A percentile compares a stretch with the other conserved stretches of the same genome.
phyloP scores from a whole-genome alignment of 2,888 invertebrate genomes.

The Achlya flavicornis region DNA sequence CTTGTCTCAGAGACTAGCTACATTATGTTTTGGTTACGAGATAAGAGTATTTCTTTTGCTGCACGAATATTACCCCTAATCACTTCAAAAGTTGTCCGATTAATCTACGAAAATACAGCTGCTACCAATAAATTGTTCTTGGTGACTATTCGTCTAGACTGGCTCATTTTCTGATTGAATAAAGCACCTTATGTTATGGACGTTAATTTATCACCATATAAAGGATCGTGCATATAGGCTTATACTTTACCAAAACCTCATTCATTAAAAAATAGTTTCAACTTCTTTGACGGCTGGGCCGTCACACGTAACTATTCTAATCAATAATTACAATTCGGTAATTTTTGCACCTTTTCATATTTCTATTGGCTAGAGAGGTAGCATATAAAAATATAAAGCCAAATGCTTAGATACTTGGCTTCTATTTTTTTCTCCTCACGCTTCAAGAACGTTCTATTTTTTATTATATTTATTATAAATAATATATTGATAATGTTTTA shows the following conservation, averaged over 20 bases:
- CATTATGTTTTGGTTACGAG: not conserved
- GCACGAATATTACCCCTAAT: not conserved
- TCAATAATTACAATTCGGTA: too few relatives aligned
- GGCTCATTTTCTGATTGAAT: not conserved
- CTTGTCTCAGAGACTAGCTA: too few relatives aligned
- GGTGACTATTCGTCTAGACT: not conserved
- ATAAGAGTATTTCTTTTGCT: not conserved
- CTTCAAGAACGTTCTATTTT: too few relatives aligned
- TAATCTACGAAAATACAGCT: conserved; percentile 1
- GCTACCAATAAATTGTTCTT: conserved; percentile 4
- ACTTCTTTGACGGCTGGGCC: too few relatives aligned
- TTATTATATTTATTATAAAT: too few relatives aligned
- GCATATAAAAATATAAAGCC: too few relatives aligned
- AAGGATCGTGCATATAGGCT: not conserved
- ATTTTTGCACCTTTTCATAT: too few relatives aligned
- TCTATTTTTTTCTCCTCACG: too few relatives aligned
- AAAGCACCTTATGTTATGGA: not conserved
- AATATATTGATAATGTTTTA: too few relatives aligned
- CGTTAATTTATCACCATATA: not conserved
- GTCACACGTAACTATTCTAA: too few relatives aligned
- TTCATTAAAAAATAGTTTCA: not conserved
- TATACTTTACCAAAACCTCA: not conserved
- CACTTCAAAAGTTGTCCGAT: not conserved
- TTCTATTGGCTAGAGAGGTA: too few relatives aligned
- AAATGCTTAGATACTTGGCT: too few relatives aligned